Evolutionary conservation across 2,888 invertebrate genomes (phyloP).

Genomic region (Phorcus lineatus): DNA sequence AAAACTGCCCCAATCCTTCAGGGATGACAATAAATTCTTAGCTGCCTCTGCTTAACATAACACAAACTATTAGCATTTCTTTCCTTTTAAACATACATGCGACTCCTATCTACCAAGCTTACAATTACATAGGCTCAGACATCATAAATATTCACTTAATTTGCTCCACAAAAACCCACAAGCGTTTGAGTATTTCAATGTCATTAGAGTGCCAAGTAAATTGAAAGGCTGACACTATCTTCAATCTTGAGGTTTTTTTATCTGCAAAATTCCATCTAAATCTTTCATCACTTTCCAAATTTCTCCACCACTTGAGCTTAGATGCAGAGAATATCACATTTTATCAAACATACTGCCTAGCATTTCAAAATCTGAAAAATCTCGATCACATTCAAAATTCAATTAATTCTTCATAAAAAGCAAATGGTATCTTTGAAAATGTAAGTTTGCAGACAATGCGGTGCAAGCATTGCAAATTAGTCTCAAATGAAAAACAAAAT

Average conservation of each 20-base stretch:
- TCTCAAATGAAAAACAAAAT: conserved; percentile 10
- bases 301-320: neutral
- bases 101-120: too few species aligned
- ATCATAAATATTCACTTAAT: too few species aligned
- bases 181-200: too few species aligned
- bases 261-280: neutral
- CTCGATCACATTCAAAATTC: neutral
- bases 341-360: neutral
- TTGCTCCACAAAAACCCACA: too few species aligned
- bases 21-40: too few species aligned
- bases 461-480: neutral
- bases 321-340: neutral
- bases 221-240: neutral
- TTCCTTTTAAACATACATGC: too few species aligned
- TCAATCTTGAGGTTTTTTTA: neutral
- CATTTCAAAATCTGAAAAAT: conserved; percentile 10
- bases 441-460: neutral
- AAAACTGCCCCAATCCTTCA: too few species aligned
- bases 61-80: too few species aligned
- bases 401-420: neutral
- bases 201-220: too few species aligned
- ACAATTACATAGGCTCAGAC: too few species aligned
- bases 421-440: neutral
- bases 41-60: too few species aligned
- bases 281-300: neutral